Evolutionary conservation across 2,113 vertebrate genomes (phyloP), one percentile per base, ranked within the genome.

Genomic region (Baryphthengus martii): DNA sequence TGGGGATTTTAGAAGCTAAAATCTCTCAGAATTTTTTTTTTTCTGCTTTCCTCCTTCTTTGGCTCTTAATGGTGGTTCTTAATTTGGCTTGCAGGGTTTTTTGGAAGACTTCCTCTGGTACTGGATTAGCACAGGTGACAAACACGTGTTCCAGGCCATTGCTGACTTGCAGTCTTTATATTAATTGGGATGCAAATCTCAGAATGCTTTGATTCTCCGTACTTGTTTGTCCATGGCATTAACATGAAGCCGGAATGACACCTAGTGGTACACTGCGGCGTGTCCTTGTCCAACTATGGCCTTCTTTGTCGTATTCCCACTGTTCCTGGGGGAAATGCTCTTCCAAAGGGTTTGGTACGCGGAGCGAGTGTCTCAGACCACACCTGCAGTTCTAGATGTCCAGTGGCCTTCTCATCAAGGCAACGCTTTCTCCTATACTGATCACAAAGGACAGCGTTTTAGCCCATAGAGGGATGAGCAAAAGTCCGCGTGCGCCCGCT

Each of bases 261-360:
- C 44, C 97, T 96, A 92, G 95, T 88, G 97, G 97, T 77, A 72
- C 26, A 20, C 2, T 7, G 9, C 25, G 13, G 7, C 2, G 56
- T 84, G 65, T 67, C 55, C 33, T 20, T 31, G 33, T 66, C 59
- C 53, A 1, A 14, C n/a, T n/a, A 47, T 40, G 49, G 55, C 63
- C 12, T 49, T 88, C 62, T 61, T 8, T 47, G 0, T 42, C 23
- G 9, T 1, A 0, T 61, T 31, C 40, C 42, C 9, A 0, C 17
- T 40, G 31, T 25, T 81, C 3, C 15, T 21, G 75, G 19, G 13
- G 40, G 40, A 86, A 85, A 35, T 78, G 52, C 59, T 70, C 58
- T 59, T 55, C 16, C 18, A 29, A 45, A 40, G 68, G 31, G 45
- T 49, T 49, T 49, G 24, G 28, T 39, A 17, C 21, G 49, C 71